Evolutionary conservation across 2,797 vertebrate species (phyloP).

Genomic region (Enteromius afrohamiltoni): DNA sequence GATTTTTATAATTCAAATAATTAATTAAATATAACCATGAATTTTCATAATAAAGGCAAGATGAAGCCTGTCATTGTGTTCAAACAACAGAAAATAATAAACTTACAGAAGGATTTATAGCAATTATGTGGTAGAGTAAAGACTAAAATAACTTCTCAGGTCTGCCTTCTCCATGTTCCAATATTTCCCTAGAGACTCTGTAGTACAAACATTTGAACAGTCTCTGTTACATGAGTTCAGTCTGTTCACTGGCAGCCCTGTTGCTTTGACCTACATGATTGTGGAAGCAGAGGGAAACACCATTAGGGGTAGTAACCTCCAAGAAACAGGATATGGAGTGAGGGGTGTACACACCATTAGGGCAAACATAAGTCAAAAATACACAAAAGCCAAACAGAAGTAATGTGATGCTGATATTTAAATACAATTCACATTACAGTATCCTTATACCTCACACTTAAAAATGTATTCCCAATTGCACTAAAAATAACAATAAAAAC

Average conservation of each 20-base stretch:
- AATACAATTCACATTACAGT: background rate
- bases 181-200: background rate
- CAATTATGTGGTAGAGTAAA: background rate
- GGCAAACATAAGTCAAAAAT: conserved; percentile 5
- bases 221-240: background rate
- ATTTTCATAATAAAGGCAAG: background rate
- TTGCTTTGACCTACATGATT: conserved; percentile 13
- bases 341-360: background rate
- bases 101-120: background rate
- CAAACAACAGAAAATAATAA: background rate
- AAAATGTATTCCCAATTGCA: background rate
- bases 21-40: conserved; percentile 2
- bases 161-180: background rate
- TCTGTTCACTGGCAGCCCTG: background rate
- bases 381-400: background rate
- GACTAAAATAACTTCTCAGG: background rate
- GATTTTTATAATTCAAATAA: background rate
- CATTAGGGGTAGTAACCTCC: background rate
- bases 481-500: background rate
- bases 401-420: conserved; percentile 2
- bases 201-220: background rate
- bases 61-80: background rate
- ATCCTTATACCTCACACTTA: background rate
- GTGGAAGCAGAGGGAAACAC: conserved; percentile 1
- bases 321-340: background rate